Conservation (phyloP, 2,888 invertebrate genomes). For the Cheilosia vulpina region DNA sequence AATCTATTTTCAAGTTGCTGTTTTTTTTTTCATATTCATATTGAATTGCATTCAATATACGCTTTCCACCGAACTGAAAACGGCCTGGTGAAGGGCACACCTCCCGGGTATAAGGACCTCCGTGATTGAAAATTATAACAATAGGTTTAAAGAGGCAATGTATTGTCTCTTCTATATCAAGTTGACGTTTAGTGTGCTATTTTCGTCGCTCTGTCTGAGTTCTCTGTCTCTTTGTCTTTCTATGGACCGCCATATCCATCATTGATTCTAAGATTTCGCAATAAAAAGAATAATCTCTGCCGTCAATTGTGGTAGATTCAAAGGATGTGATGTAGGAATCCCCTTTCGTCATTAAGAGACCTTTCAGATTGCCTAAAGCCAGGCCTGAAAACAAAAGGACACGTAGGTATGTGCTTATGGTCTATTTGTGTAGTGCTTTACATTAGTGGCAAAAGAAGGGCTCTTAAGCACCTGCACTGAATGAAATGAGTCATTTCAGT, state of each 20-base stretch:
- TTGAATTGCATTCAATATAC: slow-evolving; percentile 45
- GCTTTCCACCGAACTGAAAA: slow-evolving; percentile 20
- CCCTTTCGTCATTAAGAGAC: slow-evolving; percentile 3
- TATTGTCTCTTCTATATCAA: slow-evolving; percentile 45
- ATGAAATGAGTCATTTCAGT: slow-evolving; percentile 32
- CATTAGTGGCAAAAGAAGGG: neutral
- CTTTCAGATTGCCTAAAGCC: neutral
- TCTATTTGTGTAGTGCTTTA: neutral
- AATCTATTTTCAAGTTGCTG: slow-evolving; percentile 20
- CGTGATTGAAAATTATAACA: slow-evolving; percentile 62
- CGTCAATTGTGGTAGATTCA: neutral
- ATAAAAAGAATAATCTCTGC: slow-evolving; percentile 4
- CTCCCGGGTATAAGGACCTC: slow-evolving; percentile 40
- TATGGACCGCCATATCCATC: neutral
- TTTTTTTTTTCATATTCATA: slow-evolving; percentile 11
- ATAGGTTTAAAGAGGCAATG: slow-evolving; percentile 51
- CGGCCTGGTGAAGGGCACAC: slow-evolving; percentile 14
- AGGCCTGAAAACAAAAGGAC: slow-evolving; percentile 2
- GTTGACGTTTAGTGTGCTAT: slow-evolving; percentile 41
- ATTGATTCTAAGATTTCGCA: slow-evolving; percentile 8
- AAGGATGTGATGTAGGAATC: neutral
- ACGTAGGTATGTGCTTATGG: neutral
- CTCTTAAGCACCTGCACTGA: slow-evolving; percentile 33
- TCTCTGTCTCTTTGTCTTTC: neutral
- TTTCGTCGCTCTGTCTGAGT: slow-evolving; percentile 35